Evolutionary conservation across 2,113 vertebrate genomes (phyloP), one percentile per base, ranked within the genome.

Genomic region (Nycticebus coucang): DNA sequence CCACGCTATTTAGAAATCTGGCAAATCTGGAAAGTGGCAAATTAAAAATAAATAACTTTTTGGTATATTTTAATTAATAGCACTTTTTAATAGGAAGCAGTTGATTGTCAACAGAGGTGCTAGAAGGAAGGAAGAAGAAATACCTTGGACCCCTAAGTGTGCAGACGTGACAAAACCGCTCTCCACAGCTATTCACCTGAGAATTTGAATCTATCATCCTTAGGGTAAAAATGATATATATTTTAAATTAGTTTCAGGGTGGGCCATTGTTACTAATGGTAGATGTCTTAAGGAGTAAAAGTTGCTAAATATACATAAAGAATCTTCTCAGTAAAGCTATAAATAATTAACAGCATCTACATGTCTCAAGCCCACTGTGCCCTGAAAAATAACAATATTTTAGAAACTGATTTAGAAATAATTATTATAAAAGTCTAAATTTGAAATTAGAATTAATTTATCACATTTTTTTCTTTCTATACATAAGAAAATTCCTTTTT

Each of bases 381-480:
- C 68, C 24, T 88, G 66, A 82, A 84, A 93, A 93, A 50, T 50
- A 2, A 50, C 7, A 59, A 26, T 30, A 86, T 11, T 53, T 91
- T 30, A 85, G 10, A 93, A 95, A 62, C 30, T 55, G 28, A 26
- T 78, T 92, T 37, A 80, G 37, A 87, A 91, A 96, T 75, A 89
- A 92, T 91, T 62, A 90, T 85, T 87, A 92, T 50, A 86, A 62
- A 95, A 71, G 33, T 80, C 18, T 79, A 66, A 83, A 91, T 68
- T 72, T 94, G 79, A 96, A 95, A 92, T 94, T 59, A 62, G 60
- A 95, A 86, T 92, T 89, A 94, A 91, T 82, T 85, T 60, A n/a
- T 64, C 53, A 74, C 41, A 41, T 37, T 82, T 95, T 86, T 94
- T 92, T 91, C 62, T 90, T 86, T 66, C 24, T 86, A 50, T 22